Evolutionary conservation across 2,113 vertebrate genomes (phyloP), one percentile per base, ranked within the genome.

Genomic region (Origma solitaria): DNA sequence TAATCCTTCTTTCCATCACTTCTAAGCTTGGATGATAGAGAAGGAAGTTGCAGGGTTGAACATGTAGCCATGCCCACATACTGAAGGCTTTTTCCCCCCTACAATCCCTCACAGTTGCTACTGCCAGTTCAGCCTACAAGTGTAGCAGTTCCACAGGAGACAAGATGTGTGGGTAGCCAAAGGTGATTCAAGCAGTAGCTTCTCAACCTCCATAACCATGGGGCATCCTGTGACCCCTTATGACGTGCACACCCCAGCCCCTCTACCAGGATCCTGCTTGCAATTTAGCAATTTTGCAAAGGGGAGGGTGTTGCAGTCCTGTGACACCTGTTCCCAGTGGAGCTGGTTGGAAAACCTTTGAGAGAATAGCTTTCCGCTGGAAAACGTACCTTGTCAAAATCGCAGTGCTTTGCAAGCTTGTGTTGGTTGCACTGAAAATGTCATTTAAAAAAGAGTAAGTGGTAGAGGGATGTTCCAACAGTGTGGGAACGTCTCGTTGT

Each of bases 341-440:
- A 94, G 72, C 57, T 89, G 69, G 40, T 89, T 89, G 90, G 77
- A 96, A 96, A 91, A 79, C 69, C 60, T 86, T 72, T 10, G 57
- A 68, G 64, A 61, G 90, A 94, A 89, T 76, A 80, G 69, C 70
- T 94, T 94, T 96, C 65, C 70, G 28, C 37, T 82, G 69, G 94
- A 95, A 97, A 91, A 96, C 68, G 72, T 86, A 84, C 73, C 31
- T 72, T 91, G 86, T 95, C 86, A 94, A 65, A 93, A 94, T 31
- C 0, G 2, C 79, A 94, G 45, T 8, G 7, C 88, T 84, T 78
- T 84, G 77, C 65, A 82, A 91, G 91, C 80, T 82, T 72, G 44
- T 88, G 80, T 75, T 8, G 3, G 35, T 94, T 94, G 87, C 69
- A 51, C 73, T 89, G 83, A 89, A 97, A 96, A 95, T 96, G 94